Evolutionary conservation across 2,113 vertebrate genomes (phyloP), one percentile per base, ranked within the genome.

Genomic region (Gavia stellata): DNA sequence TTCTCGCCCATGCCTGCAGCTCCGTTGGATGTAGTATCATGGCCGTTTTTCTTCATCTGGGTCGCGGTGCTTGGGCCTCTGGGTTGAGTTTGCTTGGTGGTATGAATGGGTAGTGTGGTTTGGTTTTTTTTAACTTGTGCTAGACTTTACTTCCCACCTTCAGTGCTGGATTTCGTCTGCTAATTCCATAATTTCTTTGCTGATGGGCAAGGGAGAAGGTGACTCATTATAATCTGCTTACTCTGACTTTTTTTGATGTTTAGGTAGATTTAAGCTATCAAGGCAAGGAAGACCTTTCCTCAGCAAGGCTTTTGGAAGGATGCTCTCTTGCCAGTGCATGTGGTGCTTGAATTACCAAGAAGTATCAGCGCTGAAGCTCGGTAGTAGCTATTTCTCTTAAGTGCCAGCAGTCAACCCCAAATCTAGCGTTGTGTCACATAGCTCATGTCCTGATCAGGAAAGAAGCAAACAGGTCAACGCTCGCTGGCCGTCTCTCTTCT

Each of bases 21-120:
- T 66, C 59, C 2, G 21, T 36, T 79, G 40, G 26, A 61, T 21
- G 31, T 28, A 47, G 20, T 0, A 4, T n/a, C 4, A 0, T 26
- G 23, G 34, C 24, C 81, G 3, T 28, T 65, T 45, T 52, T 7
- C 25, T 44, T 58, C 15, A 6, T 8, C 38, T 42, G 17, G 25
- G 55, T 58, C 31, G 70, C 2, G 2, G 34, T 65, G 44, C 84
- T 34, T 47, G 53, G 40, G 16, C 15, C 44, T 58, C 3, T 6
- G 26, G 34, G 29, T 29, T 52, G 42, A 81, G 50, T 81, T 75
- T 45, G 21, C n/a, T 53, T 21, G 49, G 44, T 59, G 45, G 7
- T 53, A 21, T 17, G 38, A 70, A 36, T 9, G 9, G 33, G 38
- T 24, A 44, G 25, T n/a, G n/a, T n/a, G n/a, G n/a, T n/a, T n/a